These are phyloP conservation scores for Urocynchramus pylzowi DNA, from an alignment of 2,113 vertebrate species.

Conservation along the genomic window DNA sequence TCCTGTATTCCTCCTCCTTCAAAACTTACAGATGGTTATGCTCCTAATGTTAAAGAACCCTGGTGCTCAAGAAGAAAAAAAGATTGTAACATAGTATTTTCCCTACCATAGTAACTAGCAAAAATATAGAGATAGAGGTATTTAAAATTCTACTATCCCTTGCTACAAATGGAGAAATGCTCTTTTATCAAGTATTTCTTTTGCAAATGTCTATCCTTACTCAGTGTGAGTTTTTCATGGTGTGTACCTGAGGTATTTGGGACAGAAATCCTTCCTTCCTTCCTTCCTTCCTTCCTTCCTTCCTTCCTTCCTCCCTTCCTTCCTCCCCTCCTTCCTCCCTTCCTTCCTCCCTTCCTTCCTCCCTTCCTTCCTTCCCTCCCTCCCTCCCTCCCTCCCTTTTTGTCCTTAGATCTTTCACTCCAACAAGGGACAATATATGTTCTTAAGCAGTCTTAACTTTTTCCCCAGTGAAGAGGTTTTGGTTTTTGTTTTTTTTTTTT, in stretches of 20 bases:
- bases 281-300: too few relatives aligned
- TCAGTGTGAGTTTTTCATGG: neutral
- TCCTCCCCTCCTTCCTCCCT: neutral
- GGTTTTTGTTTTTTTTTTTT: neutral
- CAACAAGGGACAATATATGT: neutral
- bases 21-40: neutral
- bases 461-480: too few relatives aligned
- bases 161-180: neutral
- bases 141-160: neutral
- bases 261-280: neutral
- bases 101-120: neutral
- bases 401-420: neutral
- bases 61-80: neutral
- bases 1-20: neutral
- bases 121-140: neutral
- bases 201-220: neutral
- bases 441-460: neutral
- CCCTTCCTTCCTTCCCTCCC: too few relatives aligned
- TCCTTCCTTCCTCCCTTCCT: neutral
- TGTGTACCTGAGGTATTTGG: neutral
- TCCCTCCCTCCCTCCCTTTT: neutral
- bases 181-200: neutral
- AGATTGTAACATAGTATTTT: fast-evolving
- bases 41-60: neutral
- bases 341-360: neutral